Evolutionary conservation across 2,797 vertebrate species (phyloP), one percentile per base, ranked within the genome.

Genomic region (Todus mexicanus): DNA sequence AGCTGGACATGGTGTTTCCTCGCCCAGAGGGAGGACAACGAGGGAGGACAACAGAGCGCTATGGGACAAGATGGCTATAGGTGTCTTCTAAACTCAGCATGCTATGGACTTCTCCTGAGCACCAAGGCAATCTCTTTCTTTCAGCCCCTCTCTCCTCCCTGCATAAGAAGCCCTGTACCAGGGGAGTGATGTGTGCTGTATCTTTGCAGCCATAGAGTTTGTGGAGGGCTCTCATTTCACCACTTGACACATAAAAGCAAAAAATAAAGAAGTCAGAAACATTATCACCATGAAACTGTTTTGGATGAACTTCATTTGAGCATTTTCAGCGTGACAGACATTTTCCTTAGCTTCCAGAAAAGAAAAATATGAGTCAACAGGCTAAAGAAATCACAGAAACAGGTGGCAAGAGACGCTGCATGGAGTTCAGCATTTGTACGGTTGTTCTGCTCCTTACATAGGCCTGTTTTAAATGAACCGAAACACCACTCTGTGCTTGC

Each of bases 381-480:
- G 83, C 94, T 92, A 94, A 96, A 96, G 91, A 93, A 95, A 90
- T 92, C 92, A 47, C 86, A 93, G 86, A 84, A 94, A 94, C 95
- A 95, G 93, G 90, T 96, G 95, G 88, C 2, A 10, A 87, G 87
- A 87, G 72, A 80, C 0, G 0, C 80, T 84, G 50, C 27, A 45
- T 33, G 33, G 77, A 71, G 81, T 51, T 64, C 71, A 45, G 71
- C 79, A 70, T 79, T 95, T 53, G 45, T 79, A 75, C 88, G 93
- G 94, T 96, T 96, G 95, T 75, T 91, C 77, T 80, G 71, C 51
- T 86, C 79, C 87, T 79, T 84, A 69, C 68, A 78, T 19, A 87
- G 85, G 53, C 56, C 47, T 65, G 35, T 56, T 93, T 80, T 79
- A 90, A 91, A 71, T 22, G 45, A 87, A 76, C 57, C 20, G 77